phyloP scores from a whole-genome alignment of 2,888 invertebrate species.

The Pachliopta kotzebuea region DNA sequence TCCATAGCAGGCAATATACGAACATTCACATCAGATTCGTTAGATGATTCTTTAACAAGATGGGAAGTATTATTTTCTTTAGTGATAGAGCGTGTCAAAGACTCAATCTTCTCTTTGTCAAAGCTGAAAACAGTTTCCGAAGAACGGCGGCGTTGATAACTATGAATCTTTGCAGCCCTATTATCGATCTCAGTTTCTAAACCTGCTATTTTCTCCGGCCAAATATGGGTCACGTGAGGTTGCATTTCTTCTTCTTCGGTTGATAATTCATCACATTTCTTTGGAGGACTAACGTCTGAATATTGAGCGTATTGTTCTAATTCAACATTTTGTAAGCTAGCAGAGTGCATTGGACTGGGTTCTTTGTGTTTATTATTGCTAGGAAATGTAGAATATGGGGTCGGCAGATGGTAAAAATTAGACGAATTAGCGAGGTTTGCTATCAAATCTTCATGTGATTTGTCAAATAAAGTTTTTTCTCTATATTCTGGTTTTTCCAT shows the following conservation, averaged over 20 bases:
- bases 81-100: conserved; percentile 81
- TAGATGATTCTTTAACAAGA: conserved; percentile 73
- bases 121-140: conserved; percentile 89
- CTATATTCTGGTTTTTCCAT: conserved; percentile 72
- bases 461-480: conserved; percentile 76
- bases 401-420: conserved; percentile 78
- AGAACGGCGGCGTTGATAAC: conserved; percentile 83
- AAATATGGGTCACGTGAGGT: conserved; percentile 73
- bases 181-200: conserved; percentile 76
- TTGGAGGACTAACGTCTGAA: conserved; percentile 59
- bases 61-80: conserved; percentile 60
- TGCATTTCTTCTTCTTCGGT: conserved; percentile 78
- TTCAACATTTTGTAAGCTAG: conserved; percentile 86
- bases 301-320: conserved; percentile 80
- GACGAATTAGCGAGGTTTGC: conserved; percentile 75
- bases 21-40: conserved; percentile 75
- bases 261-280: conserved; percentile 70
- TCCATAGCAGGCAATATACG: conserved; percentile 76
- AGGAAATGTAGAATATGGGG: conserved; percentile 83
- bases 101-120: conserved; percentile 88
- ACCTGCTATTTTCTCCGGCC: conserved; percentile 78
- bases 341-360: conserved; percentile 82
- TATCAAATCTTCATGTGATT: conserved; percentile 81
- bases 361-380: conserved; percentile 81
- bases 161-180: conserved; percentile 68